Evolutionary conservation across 2,113 vertebrate genomes (phyloP).

Genomic region (Chamaea fasciata): DNA sequence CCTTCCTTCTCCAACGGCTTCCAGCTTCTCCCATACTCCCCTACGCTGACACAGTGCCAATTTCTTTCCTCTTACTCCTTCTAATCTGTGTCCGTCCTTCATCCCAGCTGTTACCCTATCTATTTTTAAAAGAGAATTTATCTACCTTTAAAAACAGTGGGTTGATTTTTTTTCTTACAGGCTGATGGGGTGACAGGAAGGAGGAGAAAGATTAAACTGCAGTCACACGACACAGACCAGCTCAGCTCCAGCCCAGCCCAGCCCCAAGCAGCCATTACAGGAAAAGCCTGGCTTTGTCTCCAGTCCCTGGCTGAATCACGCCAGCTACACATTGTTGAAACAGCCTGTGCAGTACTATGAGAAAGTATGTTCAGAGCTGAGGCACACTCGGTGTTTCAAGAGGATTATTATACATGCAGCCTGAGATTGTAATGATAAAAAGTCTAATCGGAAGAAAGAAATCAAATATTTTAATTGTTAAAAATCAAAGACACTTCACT

Average conservation of each 20-base stretch:
- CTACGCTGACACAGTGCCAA: background rate
- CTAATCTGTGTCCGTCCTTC: background rate
- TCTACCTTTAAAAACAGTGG: background rate
- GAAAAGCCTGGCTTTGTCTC: constrained; percentile 54
- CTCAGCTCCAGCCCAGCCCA: constrained; percentile 17
- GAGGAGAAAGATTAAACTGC: background rate
- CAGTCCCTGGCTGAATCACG: background rate
- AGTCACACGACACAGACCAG: background rate
- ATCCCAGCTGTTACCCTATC: background rate
- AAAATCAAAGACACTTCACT: background rate
- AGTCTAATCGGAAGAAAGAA: background rate
- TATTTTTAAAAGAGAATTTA: background rate
- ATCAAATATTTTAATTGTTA: background rate
- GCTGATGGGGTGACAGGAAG: background rate
- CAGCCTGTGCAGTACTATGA: background rate
- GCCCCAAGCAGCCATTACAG: constrained; percentile 47
- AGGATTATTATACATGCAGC: background rate
- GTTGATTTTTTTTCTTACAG: background rate
- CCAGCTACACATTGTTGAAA: background rate
- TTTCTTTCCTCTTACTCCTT: background rate
- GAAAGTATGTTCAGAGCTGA: background rate
- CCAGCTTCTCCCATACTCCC: background rate
- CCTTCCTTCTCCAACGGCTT: background rate
- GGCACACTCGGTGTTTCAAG: background rate
- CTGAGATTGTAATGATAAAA: background rate